Conservation (phyloP, 2,113 vertebrate genomes). For the Cepphus grylle region DNA sequence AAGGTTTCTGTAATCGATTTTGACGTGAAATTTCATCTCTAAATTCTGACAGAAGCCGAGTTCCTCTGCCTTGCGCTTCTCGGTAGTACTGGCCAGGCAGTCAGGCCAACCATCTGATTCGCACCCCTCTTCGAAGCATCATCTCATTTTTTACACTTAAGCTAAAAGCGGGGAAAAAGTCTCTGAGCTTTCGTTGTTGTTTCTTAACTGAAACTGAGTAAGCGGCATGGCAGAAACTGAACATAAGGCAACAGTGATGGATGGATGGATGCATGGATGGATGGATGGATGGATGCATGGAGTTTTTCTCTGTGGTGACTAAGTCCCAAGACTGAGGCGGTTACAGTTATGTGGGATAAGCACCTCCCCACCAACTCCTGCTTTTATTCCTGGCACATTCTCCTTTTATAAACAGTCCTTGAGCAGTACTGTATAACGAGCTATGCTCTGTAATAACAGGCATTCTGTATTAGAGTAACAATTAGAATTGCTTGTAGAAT, state of each 20-base stretch:
- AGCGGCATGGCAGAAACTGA: not conserved
- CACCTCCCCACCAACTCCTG: not conserved
- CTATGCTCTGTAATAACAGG: not conserved
- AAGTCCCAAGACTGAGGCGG: not conserved
- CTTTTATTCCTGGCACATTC: not conserved
- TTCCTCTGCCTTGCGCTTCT: not conserved
- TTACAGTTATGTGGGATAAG: not conserved
- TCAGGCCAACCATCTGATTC: not conserved
- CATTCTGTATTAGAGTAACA: conserved; percentile 2
- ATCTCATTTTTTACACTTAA: not conserved
- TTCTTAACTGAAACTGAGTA: not conserved
- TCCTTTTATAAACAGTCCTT: not conserved
- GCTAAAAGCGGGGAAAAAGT: not conserved
- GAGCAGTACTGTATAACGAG: conserved; percentile 16
- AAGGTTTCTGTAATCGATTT: not conserved
- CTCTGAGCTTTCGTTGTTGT: not conserved
- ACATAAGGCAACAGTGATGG: not conserved
- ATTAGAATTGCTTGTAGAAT: conserved; percentile 21
- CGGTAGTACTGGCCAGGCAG: fast-evolving
- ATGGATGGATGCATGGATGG: not conserved
- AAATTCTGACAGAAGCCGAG: not conserved
- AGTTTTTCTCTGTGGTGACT: not conserved
- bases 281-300: not conserved
- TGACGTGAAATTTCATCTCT: not conserved
- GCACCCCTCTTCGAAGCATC: not conserved